Evolutionary conservation across 2,113 vertebrate species (phyloP).

Genomic region (Petaurus breviceps): DNA sequence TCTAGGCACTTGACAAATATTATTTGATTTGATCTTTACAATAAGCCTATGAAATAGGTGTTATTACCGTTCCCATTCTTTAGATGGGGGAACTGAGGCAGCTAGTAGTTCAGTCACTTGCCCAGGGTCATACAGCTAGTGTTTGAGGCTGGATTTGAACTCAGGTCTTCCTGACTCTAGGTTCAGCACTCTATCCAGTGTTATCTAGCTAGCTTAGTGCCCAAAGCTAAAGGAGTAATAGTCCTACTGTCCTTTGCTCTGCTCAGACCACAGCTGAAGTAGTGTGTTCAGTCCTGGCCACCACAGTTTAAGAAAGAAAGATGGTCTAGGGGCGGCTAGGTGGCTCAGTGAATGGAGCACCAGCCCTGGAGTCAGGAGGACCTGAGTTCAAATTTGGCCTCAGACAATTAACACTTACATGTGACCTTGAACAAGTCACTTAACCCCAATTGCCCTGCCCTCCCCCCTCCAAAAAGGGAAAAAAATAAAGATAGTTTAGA

Average conservation of each 20-base stretch:
- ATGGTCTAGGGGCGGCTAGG: background rate
- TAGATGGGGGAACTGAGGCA: background rate
- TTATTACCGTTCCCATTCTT: background rate
- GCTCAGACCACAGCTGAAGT: background rate
- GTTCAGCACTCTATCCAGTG: background rate
- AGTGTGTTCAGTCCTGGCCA: background rate
- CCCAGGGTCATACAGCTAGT: background rate
- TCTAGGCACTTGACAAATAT: background rate
- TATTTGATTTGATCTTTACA: background rate
- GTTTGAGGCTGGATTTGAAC: background rate
- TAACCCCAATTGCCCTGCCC: no score
- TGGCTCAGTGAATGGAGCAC: no score
- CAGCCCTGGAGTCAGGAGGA: no score
- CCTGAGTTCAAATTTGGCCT: no score
- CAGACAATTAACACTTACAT: no score
- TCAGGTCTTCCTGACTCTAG: background rate
- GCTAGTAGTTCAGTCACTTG: background rate
- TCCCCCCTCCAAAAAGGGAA: no score
- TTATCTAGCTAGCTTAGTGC: background rate
- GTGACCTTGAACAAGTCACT: no score
- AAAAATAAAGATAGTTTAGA: background rate
- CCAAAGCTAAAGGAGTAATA: background rate
- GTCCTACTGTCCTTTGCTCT: background rate
- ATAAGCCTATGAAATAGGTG: background rate
- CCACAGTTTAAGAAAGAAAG: background rate